Evolutionary conservation across 2,113 vertebrate genomes (phyloP).

Genomic region (Helogale parvula): DNA sequence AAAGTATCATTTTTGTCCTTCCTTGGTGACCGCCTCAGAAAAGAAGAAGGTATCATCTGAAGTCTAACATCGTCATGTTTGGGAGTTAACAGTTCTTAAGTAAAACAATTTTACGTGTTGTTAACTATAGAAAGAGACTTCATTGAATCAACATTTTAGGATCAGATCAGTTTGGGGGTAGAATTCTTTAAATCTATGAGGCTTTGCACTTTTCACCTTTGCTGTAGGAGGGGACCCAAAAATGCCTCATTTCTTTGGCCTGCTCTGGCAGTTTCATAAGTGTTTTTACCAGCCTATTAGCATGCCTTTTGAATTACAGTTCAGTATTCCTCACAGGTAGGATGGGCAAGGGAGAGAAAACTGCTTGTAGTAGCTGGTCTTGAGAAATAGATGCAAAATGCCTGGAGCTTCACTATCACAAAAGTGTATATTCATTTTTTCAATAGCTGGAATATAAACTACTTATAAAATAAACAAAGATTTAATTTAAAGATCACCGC

Average conservation of each 20-base stretch:
- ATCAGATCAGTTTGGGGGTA: not conserved
- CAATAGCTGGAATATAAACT: not conserved
- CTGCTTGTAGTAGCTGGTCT: not conserved
- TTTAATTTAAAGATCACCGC: not conserved
- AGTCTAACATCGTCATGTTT: not conserved
- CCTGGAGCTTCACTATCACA: not conserved
- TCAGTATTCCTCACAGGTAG: not conserved
- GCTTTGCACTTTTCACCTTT: not conserved
- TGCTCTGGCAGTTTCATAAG: not conserved
- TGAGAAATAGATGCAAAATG: not conserved
- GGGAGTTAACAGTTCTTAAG: not conserved
- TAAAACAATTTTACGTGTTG: not conserved
- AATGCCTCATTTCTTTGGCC: not conserved
- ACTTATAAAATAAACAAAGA: not conserved
- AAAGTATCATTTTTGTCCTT: not conserved
- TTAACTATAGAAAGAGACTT: not conserved
- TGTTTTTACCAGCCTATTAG: not conserved
- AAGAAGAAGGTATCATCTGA: not conserved
- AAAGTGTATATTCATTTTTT: not conserved
- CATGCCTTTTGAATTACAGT: not conserved
- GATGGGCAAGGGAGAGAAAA: not conserved
- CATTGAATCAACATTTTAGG: not conserved
- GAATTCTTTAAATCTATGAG: not conserved
- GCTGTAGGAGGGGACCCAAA: not conserved
- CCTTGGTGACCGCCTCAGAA: not conserved